These are phyloP conservation scores for Epinotia demarniana DNA, from an alignment of 2,888 invertebrate genomes.

Conservation along the genomic window DNA sequence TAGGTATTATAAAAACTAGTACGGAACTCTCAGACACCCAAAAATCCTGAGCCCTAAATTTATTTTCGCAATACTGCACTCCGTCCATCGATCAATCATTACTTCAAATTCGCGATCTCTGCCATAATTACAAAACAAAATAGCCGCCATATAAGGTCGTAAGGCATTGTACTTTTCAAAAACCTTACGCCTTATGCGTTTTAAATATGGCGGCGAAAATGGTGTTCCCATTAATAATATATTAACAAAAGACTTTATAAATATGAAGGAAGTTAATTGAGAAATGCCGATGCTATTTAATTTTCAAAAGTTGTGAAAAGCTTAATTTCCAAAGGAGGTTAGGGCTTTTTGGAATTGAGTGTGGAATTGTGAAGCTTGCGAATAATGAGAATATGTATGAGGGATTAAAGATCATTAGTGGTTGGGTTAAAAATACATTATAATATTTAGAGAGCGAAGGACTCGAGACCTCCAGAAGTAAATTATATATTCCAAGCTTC, in stretches of 20 bases:
- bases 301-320: background rate
- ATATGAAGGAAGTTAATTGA: slow-evolving; percentile 27
- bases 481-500: background rate
- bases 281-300: slow-evolving; percentile 18
- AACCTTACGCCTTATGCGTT: background rate
- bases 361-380: slow-evolving; percentile 10
- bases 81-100: slow-evolving; percentile 28
- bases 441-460: background rate
- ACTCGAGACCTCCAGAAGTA: background rate
- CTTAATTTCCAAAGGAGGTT: background rate
- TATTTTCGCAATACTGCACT: background rate
- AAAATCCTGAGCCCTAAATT: background rate
- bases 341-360: background rate
- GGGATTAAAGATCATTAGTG: slow-evolving; percentile 23
- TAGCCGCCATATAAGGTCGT: background rate
- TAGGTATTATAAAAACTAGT: background rate
- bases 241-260: slow-evolving; percentile 36
- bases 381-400: background rate
- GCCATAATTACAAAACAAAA: slow-evolving; percentile 27
- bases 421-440: slow-evolving; percentile 3
- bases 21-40: background rate
- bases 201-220: slow-evolving; percentile 17
- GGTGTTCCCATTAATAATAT: slow-evolving; percentile 33
- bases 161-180: background rate
- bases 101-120: slow-evolving; percentile 29